A percentile compares a stretch with the other conserved stretches of the same genome.
Conservation (phyloP, 2,888 invertebrate species). For the Pachydiplax longipennis region DNA sequence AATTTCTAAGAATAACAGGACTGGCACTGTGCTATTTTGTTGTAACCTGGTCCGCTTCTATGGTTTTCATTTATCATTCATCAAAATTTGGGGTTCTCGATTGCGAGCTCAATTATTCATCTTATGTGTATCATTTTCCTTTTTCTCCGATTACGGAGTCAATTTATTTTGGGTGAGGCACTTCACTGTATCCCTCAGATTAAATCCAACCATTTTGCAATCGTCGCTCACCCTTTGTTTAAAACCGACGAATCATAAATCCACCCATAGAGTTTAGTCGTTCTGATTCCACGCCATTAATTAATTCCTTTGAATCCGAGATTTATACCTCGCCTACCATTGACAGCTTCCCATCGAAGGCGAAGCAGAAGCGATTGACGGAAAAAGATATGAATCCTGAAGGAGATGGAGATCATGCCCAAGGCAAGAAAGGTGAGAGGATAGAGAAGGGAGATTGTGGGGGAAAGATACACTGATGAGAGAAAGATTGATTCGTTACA, state of each 20-base stretch:
- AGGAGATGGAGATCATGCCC: background rate
- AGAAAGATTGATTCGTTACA: background rate
- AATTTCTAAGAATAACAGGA: too few relatives aligned
- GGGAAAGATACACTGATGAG: background rate
- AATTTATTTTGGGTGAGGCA: too few relatives aligned
- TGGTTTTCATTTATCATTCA: too few relatives aligned
- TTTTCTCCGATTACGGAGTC: too few relatives aligned
- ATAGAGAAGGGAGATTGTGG: background rate
- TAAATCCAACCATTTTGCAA: background rate
- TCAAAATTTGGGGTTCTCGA: too few relatives aligned
- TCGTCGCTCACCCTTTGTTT: background rate
- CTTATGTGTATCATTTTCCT: too few relatives aligned
- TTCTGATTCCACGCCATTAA: background rate
- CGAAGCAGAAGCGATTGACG: background rate
- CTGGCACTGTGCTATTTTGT: too few relatives aligned
- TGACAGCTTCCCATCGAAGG: slow-evolving; percentile 2
- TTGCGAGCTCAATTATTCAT: too few relatives aligned
- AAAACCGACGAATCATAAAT: background rate
- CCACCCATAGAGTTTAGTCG: background rate
- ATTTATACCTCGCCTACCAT: background rate
- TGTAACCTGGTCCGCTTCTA: too few relatives aligned
- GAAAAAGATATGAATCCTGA: background rate
- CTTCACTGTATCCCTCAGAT: background rate
- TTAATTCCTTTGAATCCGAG: background rate
- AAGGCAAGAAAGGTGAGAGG: background rate